A percentile compares a stretch with the other conserved stretches of the same genome.
Evolutionary conservation across 2,888 invertebrate genomes (phyloP).

Genomic region (Himalopsyche tibetana): DNA sequence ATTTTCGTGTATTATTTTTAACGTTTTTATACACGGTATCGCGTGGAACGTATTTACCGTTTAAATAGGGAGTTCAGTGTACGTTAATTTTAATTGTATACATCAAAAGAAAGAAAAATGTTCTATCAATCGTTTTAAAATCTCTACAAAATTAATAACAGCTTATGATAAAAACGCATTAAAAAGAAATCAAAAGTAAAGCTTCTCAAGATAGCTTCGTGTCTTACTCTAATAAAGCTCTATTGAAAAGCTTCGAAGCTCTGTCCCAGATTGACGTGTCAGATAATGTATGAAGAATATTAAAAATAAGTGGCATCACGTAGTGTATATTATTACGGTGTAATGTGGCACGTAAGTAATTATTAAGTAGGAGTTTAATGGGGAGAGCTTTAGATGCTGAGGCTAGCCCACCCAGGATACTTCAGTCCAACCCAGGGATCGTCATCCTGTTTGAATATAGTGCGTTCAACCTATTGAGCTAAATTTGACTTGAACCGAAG

Average conservation of each 20-base stretch:
- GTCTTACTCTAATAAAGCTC: slow-evolving; percentile 9
- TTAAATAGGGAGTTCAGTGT: too few relatives aligned
- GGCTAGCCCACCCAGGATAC: slow-evolving; percentile 36
- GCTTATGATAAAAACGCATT: background rate
- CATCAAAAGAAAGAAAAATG: too few relatives aligned
- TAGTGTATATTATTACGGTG: slow-evolving; percentile 20
- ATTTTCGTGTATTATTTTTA: too few relatives aligned
- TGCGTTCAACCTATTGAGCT: too few relatives aligned
- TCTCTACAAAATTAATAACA: background rate
- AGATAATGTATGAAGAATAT: slow-evolving; percentile 31
- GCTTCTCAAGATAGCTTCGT: background rate
- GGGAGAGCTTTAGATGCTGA: slow-evolving; percentile 36
- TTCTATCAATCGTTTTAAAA: too few relatives aligned
- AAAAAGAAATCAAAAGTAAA: background rate
- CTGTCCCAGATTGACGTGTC: slow-evolving; percentile 12
- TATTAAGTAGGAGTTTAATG: slow-evolving; percentile 54
- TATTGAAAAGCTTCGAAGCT: background rate
- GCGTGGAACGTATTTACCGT: too few relatives aligned
- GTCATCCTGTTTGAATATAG: background rate
- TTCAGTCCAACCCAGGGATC: background rate
- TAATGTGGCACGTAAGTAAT: slow-evolving; percentile 49
- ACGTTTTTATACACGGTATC: too few relatives aligned
- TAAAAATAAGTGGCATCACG: slow-evolving; percentile 24
- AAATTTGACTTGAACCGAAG: too few relatives aligned
- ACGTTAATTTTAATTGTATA: too few relatives aligned